These are phyloP conservation scores for Oligia strigilis DNA, from an alignment of 2,888 invertebrate species.

Conservation along the genomic window DNA sequence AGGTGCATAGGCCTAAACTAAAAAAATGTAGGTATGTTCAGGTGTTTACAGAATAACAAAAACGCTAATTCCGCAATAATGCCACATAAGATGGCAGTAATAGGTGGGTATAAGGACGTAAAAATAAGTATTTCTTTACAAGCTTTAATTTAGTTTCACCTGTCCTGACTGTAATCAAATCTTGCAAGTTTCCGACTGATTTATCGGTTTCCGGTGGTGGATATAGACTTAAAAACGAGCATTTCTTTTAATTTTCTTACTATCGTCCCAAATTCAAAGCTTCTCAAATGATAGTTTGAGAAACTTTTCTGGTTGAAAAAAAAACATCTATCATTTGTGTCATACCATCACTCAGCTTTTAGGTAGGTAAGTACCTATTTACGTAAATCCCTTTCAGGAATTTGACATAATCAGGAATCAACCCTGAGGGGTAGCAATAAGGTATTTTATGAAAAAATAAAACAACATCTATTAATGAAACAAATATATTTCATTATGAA, in stretches of 20 bases:
- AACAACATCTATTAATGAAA: slow-evolving; percentile 86
- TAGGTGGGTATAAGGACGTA: not conserved
- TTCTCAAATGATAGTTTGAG: not conserved
- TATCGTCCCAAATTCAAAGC: slow-evolving; percentile 1
- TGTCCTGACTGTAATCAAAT: no score
- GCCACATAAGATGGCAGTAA: not conserved
- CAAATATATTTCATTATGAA: slow-evolving; percentile 91
- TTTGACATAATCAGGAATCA: not conserved
- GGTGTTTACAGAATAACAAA: not conserved
- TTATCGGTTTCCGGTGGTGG: not conserved
- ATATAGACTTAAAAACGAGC: not conserved
- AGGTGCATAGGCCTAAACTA: not conserved
- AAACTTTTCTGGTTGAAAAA: not conserved
- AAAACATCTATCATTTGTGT: not conserved
- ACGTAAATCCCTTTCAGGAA: not conserved
- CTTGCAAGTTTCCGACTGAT: no score
- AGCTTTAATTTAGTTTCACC: no score
- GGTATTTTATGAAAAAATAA: slow-evolving; percentile 73
- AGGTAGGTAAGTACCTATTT: not conserved
- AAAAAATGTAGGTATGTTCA: not conserved
- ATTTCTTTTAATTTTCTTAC: not conserved
- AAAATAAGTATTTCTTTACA: not conserved
- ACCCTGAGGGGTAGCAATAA: not conserved
- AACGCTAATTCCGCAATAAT: not conserved
- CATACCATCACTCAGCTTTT: not conserved